phyloP scores from a whole-genome alignment of 2,797 vertebrate genomes.

The Acrossocheilus wenchowensis region DNA sequence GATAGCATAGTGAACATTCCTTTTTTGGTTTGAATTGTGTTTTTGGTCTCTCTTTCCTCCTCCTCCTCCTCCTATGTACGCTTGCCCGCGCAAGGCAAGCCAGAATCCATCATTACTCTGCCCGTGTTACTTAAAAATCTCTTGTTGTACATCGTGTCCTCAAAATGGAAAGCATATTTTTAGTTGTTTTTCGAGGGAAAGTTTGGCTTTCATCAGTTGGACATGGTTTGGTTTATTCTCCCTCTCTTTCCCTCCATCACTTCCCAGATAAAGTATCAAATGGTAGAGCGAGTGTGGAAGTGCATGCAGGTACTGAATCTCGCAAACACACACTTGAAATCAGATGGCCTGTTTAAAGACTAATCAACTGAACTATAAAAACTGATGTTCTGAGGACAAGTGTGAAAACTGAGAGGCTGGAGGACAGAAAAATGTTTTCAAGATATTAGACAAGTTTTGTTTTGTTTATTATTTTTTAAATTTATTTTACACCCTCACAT shows the following conservation, averaged over 20 bases:
- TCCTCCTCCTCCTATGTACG: constrained; percentile 60
- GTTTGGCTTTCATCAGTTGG: constrained; percentile 19
- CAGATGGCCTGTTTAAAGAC: constrained; percentile 68
- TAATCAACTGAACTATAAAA: constrained; percentile 55
- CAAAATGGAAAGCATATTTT: constrained; percentile 21
- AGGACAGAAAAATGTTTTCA: background rate
- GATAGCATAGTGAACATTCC: constrained; percentile 62
- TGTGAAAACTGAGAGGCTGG: background rate
- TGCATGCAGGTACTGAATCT: constrained; percentile 52
- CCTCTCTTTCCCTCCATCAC: background rate
- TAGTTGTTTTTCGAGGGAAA: constrained; percentile 2
- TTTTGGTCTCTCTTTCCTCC: constrained; percentile 53
- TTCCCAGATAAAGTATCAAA: constrained; percentile 7
- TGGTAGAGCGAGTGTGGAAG: constrained; percentile 12
- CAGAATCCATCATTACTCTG: constrained; percentile 46
- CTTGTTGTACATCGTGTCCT: constrained; percentile 35
- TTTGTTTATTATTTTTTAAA: background rate
- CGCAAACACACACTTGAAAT: constrained; percentile 59
- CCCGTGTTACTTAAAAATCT: constrained; percentile 18
- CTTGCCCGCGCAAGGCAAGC: constrained; percentile 67
- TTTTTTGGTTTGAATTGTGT: constrained; percentile 78
- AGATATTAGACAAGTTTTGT: background rate
- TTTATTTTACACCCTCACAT: background rate
- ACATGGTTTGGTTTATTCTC: constrained; percentile 11
- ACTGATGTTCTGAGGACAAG: background rate